Evolutionary conservation across 2,888 invertebrate genomes (phyloP).

Genomic region (Hypomecis atomaria): DNA sequence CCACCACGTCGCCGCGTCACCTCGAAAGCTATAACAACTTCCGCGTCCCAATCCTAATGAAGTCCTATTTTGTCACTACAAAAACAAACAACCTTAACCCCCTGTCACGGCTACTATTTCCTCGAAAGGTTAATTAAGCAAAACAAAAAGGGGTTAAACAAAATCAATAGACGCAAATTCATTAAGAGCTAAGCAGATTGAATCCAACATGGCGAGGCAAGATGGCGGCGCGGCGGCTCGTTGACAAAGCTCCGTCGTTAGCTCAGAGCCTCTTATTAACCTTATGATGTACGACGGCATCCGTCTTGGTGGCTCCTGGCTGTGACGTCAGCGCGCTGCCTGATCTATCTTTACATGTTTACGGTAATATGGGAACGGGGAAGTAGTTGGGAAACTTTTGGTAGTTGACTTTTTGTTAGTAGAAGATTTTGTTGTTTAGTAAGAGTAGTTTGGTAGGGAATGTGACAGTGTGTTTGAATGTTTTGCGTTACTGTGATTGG

Average conservation of each 20-base stretch:
- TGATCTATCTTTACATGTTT: constrained; percentile 27
- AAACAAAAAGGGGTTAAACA: constrained; percentile 84
- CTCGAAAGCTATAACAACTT: constrained; percentile 19
- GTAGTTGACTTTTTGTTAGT: not conserved
- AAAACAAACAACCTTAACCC: constrained; percentile 55
- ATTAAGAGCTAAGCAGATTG: constrained; percentile 84
- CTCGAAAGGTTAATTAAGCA: constrained; percentile 83
- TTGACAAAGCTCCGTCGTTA: constrained; percentile 85
- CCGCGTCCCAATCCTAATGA: constrained; percentile 15
- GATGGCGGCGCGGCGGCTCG: constrained; percentile 81
- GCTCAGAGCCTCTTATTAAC: constrained; percentile 85
- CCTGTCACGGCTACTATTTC: constrained; percentile 65
- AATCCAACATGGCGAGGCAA: constrained; percentile 80
- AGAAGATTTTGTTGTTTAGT: too few species aligned
- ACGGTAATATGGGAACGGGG: constrained; percentile 4
- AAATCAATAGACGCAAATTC: constrained; percentile 85
- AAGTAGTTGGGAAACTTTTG: constrained; percentile 18
- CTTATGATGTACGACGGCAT: constrained; percentile 84
- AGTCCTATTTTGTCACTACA: constrained; percentile 36
- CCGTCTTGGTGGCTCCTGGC: constrained; percentile 67
- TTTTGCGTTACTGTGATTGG: too few species aligned
- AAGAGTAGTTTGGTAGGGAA: too few species aligned
- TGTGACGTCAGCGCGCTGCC: constrained; percentile 53
- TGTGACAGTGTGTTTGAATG: too few species aligned
- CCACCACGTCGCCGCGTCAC: not conserved